Base-by-base conservation (phyloP, 2,888 invertebrate species). In the Chymomyza fuscimana region DNA sequence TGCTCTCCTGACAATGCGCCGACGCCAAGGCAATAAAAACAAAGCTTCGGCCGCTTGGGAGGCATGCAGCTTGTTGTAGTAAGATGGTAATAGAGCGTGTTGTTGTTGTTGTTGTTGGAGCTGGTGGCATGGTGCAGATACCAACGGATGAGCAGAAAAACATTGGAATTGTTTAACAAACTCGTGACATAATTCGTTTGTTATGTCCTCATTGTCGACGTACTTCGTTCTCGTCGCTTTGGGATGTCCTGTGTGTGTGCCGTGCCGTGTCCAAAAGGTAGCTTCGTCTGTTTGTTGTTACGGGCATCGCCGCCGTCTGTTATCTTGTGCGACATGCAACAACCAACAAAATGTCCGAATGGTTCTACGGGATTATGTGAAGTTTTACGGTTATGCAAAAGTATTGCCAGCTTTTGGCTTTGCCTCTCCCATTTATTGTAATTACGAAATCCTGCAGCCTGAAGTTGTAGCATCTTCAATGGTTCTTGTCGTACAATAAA, bases 111-210 rank as follows among this genome's bases (percentile, higher is more conserved):
- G 32, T n/a, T 63, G n/a, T n/a, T 22, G 22, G 4, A 32, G 65
- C n/a, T 40, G 19, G 15, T 36, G 22, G 29, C 29, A 59, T 51
- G 16, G 64, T 51, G 50, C 46, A 32, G 15, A 59, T 58, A 63
- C 69, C 22, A 22, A 40, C 46, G 40, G 46, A 58, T 58, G 58
- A 40, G 16, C 29, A 70, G 79, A 77, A 80, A 67, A 80, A 74
- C 79, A 79, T 80, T 80, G 80, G 75, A 80, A 80, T 80, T 80
- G 80, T 80, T 80, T 80, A 80, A 79, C 81, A 81, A 81, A 81
- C 77, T 86, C 86, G 79, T 78, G 84, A 69, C 82, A 82, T 81
- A 84, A 82, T 82, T 82, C 79, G 82, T 78, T 79, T 78, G 80
- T 75, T 70, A 77, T 73, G 80, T 83, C 77, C 76, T 81, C 80